Conservation (phyloP, 2,888 invertebrate species). For the Andrena bucephala region DNA sequence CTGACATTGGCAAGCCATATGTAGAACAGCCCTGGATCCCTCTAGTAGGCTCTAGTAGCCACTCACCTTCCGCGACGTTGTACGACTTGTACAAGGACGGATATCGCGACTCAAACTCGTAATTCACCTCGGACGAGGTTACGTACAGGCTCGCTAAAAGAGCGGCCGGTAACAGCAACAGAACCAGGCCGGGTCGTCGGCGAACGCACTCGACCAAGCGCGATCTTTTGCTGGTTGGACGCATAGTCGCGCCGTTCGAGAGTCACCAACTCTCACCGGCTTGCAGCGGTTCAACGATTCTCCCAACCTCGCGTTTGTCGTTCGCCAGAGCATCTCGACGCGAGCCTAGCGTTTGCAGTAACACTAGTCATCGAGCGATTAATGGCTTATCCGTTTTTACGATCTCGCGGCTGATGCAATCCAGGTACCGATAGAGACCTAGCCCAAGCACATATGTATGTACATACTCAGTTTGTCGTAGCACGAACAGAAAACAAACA, state of each 20-base stretch:
- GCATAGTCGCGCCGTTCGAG: background rate
- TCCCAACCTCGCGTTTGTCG: background rate
- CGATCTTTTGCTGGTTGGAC: background rate
- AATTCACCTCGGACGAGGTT: conserved; percentile 71
- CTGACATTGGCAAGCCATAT: conserved; percentile 53
- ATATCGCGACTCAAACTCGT: conserved; percentile 72
- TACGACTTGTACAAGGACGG: conserved; percentile 46
- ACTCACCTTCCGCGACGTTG: conserved; percentile 65
- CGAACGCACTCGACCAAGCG: conserved; percentile 74
- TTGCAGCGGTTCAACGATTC: background rate
- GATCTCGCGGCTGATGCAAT: no score
- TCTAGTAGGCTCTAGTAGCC: no score
- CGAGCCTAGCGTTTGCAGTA: background rate
- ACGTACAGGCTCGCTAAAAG: conserved; percentile 78
- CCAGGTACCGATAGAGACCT: no score
- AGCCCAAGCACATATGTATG: no score
- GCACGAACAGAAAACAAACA: no score
- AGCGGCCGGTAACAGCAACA: conserved; percentile 76
- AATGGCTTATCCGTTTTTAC: background rate
- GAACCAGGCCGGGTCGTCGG: conserved; percentile 75
- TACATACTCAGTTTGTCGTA: no score
- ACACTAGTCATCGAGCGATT: conserved; percentile 1
- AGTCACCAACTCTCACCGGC: background rate
- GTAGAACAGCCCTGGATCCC: background rate
- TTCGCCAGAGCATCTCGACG: background rate